Percentiles rank a stretch among this genome's conserved stretches.
These are phyloP conservation scores for Sandelia bainsii DNA, from an alignment of 2,797 vertebrate genomes.

Conservation along the genomic window DNA sequence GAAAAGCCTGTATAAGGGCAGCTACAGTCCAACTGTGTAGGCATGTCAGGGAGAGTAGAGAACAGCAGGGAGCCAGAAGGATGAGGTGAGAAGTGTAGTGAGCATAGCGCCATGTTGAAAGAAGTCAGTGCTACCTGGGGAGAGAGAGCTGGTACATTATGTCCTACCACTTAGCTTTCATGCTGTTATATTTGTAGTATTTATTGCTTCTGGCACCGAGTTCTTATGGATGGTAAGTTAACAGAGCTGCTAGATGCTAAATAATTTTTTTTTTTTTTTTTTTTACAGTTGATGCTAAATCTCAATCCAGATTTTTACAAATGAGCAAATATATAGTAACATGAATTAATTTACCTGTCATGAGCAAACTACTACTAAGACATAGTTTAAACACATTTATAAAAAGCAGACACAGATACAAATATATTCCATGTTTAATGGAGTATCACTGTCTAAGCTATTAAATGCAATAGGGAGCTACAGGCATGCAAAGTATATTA, in stretches of 20 bases:
- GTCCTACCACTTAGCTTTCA: slow-evolving; percentile 65
- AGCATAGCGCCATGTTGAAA: slow-evolving; percentile 70
- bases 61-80: slow-evolving; percentile 72
- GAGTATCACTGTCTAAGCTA: background rate
- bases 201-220: slow-evolving; percentile 59
- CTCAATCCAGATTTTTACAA: slow-evolving; percentile 23
- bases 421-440: slow-evolving; percentile 23
- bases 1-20: slow-evolving; percentile 60
- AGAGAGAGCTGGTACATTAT: slow-evolving; percentile 67
- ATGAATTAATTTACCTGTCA: background rate
- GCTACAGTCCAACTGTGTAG: slow-evolving; percentile 72
- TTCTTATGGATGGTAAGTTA: slow-evolving; percentile 50
- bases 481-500: slow-evolving; percentile 21
- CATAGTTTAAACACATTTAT: slow-evolving; percentile 1
- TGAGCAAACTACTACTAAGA: slow-evolving; percentile 5
- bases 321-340: slow-evolving; percentile 20
- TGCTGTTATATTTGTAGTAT: slow-evolving; percentile 61
- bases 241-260: slow-evolving; percentile 44
- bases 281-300: slow-evolving; percentile 41
- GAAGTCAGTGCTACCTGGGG: slow-evolving; percentile 69
- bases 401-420: slow-evolving; percentile 4
- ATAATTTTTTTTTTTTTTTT: slow-evolving; percentile 48
- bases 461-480: slow-evolving; percentile 13
- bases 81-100: slow-evolving; percentile 69
- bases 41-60: slow-evolving; percentile 66